Evolutionary conservation across 2,888 invertebrate genomes (phyloP).

Genomic region (Synanthedon tipuliformis): DNA sequence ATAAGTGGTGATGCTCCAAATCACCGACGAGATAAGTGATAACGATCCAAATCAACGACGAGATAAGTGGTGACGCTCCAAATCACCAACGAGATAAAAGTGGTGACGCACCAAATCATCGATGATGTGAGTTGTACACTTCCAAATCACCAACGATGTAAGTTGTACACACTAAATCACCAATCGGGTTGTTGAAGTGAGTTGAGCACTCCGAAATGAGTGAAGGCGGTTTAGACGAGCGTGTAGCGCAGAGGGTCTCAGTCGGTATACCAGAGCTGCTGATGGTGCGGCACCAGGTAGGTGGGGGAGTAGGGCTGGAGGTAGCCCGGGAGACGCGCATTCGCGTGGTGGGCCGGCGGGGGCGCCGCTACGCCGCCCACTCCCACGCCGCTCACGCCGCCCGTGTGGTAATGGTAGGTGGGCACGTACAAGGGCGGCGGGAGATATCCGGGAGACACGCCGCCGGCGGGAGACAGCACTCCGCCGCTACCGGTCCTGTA

Average conservation of each 20-base stretch:
- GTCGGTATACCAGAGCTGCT: constrained; percentile 84
- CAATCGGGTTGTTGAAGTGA: too few species aligned
- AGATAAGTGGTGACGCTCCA: constrained; percentile 7
- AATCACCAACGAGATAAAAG: neutral
- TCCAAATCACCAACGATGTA: too few species aligned
- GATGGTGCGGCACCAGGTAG: constrained; percentile 60
- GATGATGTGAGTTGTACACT: too few species aligned
- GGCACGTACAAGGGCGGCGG: constrained; percentile 61
- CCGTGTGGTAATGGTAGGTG: constrained; percentile 63
- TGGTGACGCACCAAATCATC: constrained; percentile 6
- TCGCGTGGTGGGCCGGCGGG: constrained; percentile 87
- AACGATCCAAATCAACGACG: too few species aligned
- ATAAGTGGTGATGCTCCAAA: too few species aligned
- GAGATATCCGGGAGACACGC: constrained; percentile 59
- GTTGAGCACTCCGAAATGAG: neutral
- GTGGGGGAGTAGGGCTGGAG: constrained; percentile 63
- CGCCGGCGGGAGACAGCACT: constrained; percentile 57
- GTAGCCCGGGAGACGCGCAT: constrained; percentile 63
- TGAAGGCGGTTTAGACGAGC: neutral
- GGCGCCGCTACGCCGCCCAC: constrained; percentile 79
- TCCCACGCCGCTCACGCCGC: constrained; percentile 20
- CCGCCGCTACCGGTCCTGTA: constrained; percentile 48
- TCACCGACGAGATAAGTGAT: too few species aligned
- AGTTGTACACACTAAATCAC: too few species aligned
- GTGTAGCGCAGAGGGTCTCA: constrained; percentile 22